Evolutionary conservation across 2,113 vertebrate species (phyloP), one percentile per base, ranked within the genome.

Genomic region (Pollimyrus isidori): DNA sequence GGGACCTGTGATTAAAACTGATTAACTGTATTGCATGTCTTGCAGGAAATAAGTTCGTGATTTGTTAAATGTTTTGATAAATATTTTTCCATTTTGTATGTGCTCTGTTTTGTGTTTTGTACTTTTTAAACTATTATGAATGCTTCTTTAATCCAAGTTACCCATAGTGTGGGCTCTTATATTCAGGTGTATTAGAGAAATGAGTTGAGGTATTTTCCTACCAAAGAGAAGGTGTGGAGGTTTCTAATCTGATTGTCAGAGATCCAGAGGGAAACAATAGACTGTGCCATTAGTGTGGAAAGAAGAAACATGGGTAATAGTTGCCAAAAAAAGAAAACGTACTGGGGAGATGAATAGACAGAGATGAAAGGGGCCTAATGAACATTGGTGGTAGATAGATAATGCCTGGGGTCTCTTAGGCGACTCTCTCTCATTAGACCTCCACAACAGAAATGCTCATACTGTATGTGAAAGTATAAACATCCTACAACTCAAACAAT

Each of bases 191-290:
- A 45, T 62, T 87, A 45, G n/a, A 86, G 84, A 26, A 52, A 50
- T 2, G 3, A 10, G 35, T 46, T 87, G 35, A 65, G 56, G 19
- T 62, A 92, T 90, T 89, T 91, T 88, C 89, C 90, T 52, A 92
- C 92, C 80, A 85, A 89, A 90, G 73, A 87, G 88, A 91, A 94
- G 90, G 92, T 93, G 92, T 92, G 92, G 90, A 92, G 88, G 76
- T 76, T 87, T 88, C 56, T 92, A 91, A 94, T 94, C 93, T 91
- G 89, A 93, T 93, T 90, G 93, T 92, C 92, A 42, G 52, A 30
- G 11, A 85, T 94, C 92, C 92, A 93, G 88, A 53, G 26, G 89
- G 87, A 92, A 92, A 92, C 92, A 94, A 91, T 92, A 85, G 90
- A 90, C 92, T 90, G 53, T 90, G 90, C 89, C 76, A 92, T 93